Conservation (phyloP, 2,888 invertebrate species). For the Ectemnius lituratus region DNA sequence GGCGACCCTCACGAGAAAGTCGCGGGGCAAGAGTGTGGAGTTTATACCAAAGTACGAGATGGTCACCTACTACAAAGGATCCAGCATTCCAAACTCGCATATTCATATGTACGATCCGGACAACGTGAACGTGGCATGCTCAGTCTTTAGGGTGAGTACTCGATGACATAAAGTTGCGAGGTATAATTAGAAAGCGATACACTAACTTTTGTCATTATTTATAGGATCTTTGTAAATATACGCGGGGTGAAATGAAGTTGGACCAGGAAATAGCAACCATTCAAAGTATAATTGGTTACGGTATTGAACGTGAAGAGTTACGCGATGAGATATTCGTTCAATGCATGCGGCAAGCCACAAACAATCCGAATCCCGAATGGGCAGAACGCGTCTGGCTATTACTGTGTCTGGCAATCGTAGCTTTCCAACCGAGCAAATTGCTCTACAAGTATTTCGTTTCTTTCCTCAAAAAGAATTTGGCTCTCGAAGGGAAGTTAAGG, state of each 20-base stretch:
- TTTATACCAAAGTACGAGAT: slow-evolving; percentile 94
- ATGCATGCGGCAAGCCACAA: slow-evolving; percentile 92
- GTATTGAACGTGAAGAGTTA: slow-evolving; percentile 93
- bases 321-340: slow-evolving; percentile 95
- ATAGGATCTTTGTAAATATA: slow-evolving; percentile 93
- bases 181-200: background rate
- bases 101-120: slow-evolving; percentile 97
- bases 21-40: slow-evolving; percentile 85
- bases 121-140: slow-evolving; percentile 93
- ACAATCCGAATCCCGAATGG: slow-evolving; percentile 91
- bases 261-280: slow-evolving; percentile 91
- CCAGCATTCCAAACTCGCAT: slow-evolving; percentile 94
- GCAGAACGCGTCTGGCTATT: slow-evolving; percentile 93
- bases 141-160: slow-evolving; percentile 89
- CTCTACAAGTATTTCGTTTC: slow-evolving; percentile 89
- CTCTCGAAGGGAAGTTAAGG: slow-evolving; percentile 83
- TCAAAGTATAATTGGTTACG: slow-evolving; percentile 90
- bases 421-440: slow-evolving; percentile 93
- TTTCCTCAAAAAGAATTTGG: slow-evolving; percentile 85
- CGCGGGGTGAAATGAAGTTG: slow-evolving; percentile 91
- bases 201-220: slow-evolving; percentile 5
- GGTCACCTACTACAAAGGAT: slow-evolving; percentile 92
- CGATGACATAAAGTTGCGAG: background rate
- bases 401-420: slow-evolving; percentile 92
- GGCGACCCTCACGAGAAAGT: slow-evolving; percentile 89